A percentile compares a stretch with the other conserved stretches of the same genome.
Evolutionary conservation across 2,113 vertebrate species (phyloP).

Genomic region (Macaca nemestrina): DNA sequence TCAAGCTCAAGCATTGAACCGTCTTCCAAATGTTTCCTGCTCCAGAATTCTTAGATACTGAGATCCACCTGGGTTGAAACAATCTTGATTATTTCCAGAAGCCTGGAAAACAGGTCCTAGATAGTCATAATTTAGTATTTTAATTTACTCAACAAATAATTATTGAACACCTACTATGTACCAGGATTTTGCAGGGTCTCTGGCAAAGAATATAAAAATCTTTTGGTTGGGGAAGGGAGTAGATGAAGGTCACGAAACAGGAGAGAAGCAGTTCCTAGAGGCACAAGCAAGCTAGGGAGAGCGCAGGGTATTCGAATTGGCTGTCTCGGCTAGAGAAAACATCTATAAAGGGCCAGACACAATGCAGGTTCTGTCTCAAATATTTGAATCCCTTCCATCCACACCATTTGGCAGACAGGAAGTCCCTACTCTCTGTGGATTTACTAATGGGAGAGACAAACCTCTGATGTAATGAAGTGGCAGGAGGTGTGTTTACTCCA

Average conservation of each 20-base stretch:
- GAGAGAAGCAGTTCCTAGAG: neutral
- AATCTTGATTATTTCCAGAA: neutral
- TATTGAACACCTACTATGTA: neutral
- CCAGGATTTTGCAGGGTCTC: neutral
- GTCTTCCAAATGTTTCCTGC: neutral
- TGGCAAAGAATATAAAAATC: neutral
- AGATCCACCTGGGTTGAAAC: neutral
- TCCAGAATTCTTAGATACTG: neutral
- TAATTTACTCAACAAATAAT: slow-evolving; percentile 14
- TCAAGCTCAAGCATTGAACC: neutral
- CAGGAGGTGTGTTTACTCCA: neutral
- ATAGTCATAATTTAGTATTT: neutral
- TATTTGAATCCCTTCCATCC: slow-evolving; percentile 35
- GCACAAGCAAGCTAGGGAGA: neutral
- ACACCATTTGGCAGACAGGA: slow-evolving; percentile 28
- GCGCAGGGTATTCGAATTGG: neutral
- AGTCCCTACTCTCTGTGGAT: slow-evolving; percentile 32
- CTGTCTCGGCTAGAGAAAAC: neutral
- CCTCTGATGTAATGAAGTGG: slow-evolving; percentile 18
- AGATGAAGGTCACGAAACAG: neutral
- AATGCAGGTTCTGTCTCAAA: slow-evolving; percentile 48
- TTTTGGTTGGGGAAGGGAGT: neutral
- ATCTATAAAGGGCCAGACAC: neutral
- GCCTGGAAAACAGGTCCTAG: neutral
- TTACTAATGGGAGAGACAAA: slow-evolving; percentile 49